These are phyloP conservation scores for Gymnocypris eckloni DNA, from an alignment of 2,797 vertebrate species.

Conservation along the genomic window DNA sequence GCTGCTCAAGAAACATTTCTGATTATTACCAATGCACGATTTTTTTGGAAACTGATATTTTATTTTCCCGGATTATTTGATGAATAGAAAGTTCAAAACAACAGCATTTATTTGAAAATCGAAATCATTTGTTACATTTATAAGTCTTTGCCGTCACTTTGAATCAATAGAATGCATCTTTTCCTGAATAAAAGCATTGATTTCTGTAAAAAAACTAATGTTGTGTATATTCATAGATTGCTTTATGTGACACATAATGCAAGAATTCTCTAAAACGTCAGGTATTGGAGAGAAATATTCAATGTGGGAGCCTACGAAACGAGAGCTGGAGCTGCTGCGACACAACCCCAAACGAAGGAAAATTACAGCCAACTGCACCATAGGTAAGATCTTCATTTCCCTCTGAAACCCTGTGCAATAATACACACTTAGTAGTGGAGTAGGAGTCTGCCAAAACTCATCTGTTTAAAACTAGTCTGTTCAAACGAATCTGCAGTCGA, in stretches of 20 bases:
- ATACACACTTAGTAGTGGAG: not conserved
- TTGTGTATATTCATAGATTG: not conserved
- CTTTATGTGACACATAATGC: not conserved
- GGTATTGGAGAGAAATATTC: slow-evolving; percentile 98
- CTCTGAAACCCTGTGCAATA: not conserved
- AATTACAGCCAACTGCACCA: slow-evolving; percentile 99
- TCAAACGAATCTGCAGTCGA: not conserved
- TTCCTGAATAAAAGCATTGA: not conserved
- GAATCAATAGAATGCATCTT: not conserved
- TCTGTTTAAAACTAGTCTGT: not conserved
- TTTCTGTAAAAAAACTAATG: not conserved
- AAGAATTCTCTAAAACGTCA: slow-evolving; percentile 59
- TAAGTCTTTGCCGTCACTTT: not conserved
- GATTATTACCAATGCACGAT: not conserved
- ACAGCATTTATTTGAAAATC: too few species aligned
- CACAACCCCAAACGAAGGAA: slow-evolving; percentile 99
- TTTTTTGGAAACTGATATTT: not conserved
- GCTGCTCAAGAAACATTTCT: not conserved
- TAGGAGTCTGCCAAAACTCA: slow-evolving; percentile 15
- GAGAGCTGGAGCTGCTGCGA: slow-evolving; percentile 95
- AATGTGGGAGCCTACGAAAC: slow-evolving; percentile 97
- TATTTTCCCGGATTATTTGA: not conserved
- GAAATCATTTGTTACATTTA: not conserved
- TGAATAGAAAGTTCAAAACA: too few species aligned
- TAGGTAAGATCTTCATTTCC: slow-evolving; percentile 78